phyloP scores from a whole-genome alignment of 2,888 invertebrate genomes.

The Thumatha senex region DNA sequence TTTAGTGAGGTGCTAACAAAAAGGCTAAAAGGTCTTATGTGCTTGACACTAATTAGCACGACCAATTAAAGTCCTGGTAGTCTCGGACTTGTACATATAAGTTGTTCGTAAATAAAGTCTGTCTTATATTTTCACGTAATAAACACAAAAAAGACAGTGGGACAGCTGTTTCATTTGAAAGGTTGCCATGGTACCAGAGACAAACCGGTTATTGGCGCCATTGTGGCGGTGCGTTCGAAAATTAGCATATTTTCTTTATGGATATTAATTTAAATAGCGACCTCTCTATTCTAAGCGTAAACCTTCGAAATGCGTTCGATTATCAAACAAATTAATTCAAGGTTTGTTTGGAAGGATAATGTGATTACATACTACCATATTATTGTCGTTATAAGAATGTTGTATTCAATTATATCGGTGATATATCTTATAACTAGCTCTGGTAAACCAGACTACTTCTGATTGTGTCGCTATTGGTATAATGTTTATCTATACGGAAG shows the following conservation, averaged over 20 bases:
- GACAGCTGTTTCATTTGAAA: slow-evolving; percentile 18
- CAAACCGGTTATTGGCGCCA: slow-evolving; percentile 11
- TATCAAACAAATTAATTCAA: not conserved
- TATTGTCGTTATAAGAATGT: not conserved
- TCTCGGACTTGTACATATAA: too few relatives aligned
- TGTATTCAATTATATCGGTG: too few relatives aligned
- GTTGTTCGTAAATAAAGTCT: too few relatives aligned
- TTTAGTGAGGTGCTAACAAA: too few relatives aligned
- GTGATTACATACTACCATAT: not conserved
- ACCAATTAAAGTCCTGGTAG: too few relatives aligned
- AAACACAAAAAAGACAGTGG: not conserved
- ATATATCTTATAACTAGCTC: too few relatives aligned
- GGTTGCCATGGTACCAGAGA: slow-evolving; percentile 11
- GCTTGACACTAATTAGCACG: too few relatives aligned
- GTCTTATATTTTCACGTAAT: not conserved
- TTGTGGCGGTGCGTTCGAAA: slow-evolving; percentile 13
- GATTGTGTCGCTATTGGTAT: too few relatives aligned
- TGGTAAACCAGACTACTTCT: too few relatives aligned
- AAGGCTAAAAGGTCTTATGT: too few relatives aligned
- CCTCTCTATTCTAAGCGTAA: not conserved
- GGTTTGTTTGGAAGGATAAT: not conserved
- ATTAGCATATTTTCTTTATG: slow-evolving; percentile 20
- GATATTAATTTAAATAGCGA: not conserved
- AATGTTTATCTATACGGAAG: too few relatives aligned
- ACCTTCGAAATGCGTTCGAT: slow-evolving; percentile 3